These are phyloP conservation scores for Scaptomyza graminum DNA, from an alignment of 1,140 invertebrate genomes.

Conservation along the genomic window DNA sequence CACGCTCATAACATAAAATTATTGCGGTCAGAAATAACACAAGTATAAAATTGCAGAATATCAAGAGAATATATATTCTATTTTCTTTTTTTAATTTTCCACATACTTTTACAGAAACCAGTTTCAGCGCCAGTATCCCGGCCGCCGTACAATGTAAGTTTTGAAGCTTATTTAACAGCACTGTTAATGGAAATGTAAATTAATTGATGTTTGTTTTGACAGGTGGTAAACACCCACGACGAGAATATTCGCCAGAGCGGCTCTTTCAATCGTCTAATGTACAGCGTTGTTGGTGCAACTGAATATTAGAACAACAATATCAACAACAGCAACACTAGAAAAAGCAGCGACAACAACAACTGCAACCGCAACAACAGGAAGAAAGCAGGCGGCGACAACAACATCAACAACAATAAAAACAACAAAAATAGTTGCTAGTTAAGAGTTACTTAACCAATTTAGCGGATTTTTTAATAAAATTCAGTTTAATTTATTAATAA, in stretches of 20 bases:
- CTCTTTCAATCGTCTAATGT: conserved; percentile 96
- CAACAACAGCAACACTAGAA: conserved; percentile 34
- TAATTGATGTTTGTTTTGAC: conserved; percentile 14
- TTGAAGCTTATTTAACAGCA: conserved; percentile 5
- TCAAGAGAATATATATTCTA: too few species aligned
- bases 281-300: conserved; percentile 92
- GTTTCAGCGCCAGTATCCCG: conserved; percentile 81
- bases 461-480: conserved; percentile 79
- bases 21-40: conserved; percentile 23
- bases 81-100: conserved; percentile 29
- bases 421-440: conserved; percentile 58
- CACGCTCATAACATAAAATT: conserved; percentile 62
- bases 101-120: conserved; percentile 68
- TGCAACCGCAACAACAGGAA: conserved; percentile 21
- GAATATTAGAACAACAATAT: conserved; percentile 86
- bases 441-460: conserved; percentile 67
- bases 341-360: conserved; percentile 29
- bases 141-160: conserved; percentile 83
- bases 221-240: conserved; percentile 85
- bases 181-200: conserved; percentile 28
- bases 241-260: conserved; percentile 95
- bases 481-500: conserved; percentile 73
- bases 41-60: too few species aligned
- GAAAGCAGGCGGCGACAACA: conserved; percentile 18
- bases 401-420: conserved; percentile 46